phyloP scores from a whole-genome alignment of 2,113 vertebrate genomes.

The Choloepus hoffmanni region DNA sequence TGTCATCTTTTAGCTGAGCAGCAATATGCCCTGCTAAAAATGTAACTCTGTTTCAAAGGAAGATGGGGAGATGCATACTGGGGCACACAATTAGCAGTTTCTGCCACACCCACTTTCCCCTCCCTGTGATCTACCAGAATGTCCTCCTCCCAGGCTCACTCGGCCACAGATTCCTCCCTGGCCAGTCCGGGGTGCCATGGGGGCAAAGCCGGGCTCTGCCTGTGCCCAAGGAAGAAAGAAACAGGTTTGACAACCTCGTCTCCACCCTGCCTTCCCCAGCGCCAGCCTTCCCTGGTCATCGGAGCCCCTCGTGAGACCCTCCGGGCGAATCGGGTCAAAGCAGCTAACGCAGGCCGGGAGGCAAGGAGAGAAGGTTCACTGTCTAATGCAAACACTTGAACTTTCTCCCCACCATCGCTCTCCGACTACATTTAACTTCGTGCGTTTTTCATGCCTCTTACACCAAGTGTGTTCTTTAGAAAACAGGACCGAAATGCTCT shows the following conservation, averaged over 20 bases:
- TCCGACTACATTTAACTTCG: rapidly evolving
- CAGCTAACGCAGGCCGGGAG: rapidly evolving
- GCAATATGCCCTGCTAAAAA: background rate
- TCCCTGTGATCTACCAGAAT: rapidly evolving
- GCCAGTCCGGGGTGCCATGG: too few species aligned
- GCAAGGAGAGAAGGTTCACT: rapidly evolving
- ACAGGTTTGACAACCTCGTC: background rate
- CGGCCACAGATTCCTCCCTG: background rate
- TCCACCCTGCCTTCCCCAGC: too few species aligned
- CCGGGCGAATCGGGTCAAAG: background rate
- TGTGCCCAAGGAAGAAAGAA: background rate
- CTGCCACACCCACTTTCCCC: background rate
- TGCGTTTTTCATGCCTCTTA: background rate
- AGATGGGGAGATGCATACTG: rapidly evolving
- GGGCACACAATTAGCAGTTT: background rate
- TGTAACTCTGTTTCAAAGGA: background rate
- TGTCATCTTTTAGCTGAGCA: background rate
- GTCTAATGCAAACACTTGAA: rapidly evolving
- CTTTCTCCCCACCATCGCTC: rapidly evolving
- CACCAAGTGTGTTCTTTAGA: background rate
- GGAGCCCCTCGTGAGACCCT: background rate
- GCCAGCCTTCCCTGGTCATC: background rate
- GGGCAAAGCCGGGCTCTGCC: too few species aligned
- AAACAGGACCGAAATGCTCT: rapidly evolving
- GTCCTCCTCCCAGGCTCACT: background rate